A percentile compares a stretch with the other conserved stretches of the same genome.
phyloP scores from a whole-genome alignment of 2,888 invertebrate species.

The Cantharis nigra region DNA sequence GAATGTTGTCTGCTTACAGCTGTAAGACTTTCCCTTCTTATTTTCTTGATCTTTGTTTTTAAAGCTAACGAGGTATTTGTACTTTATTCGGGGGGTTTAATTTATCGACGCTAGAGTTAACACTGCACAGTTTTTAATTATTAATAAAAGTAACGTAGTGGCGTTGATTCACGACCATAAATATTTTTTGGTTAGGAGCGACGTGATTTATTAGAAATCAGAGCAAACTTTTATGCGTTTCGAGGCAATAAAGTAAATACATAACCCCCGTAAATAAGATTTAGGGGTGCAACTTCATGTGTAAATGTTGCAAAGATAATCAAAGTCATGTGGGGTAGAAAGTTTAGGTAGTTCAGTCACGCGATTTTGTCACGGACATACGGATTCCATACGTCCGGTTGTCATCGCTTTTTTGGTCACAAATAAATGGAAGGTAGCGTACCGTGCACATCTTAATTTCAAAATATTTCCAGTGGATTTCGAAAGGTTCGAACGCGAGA shows the following conservation, averaged over 20 bases:
- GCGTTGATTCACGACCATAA: not conserved
- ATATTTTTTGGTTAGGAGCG: not conserved
- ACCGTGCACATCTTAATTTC: not conserved
- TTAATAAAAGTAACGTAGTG: not conserved
- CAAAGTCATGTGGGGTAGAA: slow-evolving; percentile 36
- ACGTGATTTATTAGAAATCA: slow-evolving; percentile 14
- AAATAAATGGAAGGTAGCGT: not conserved
- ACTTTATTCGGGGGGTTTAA: slow-evolving; percentile 5
- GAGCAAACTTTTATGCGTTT: slow-evolving; percentile 10
- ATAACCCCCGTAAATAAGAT: slow-evolving; percentile 21
- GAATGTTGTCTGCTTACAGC: slow-evolving; percentile 4
- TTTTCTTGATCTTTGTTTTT: slow-evolving; percentile 10
- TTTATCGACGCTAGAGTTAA: slow-evolving; percentile 3
- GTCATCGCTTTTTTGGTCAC: slow-evolving; percentile 35
- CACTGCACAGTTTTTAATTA: not conserved
- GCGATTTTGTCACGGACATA: slow-evolving; percentile 44
- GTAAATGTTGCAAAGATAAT: slow-evolving; percentile 43
- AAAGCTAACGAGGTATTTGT: slow-evolving; percentile 8
- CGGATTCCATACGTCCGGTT: slow-evolving; percentile 45
- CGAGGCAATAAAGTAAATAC: slow-evolving; percentile 19
- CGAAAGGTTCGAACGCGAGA: not conserved
- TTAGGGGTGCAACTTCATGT: slow-evolving; percentile 38
- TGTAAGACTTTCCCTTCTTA: slow-evolving; percentile 6
- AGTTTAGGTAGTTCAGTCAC: slow-evolving; percentile 41
- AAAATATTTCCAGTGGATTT: not conserved